phyloP scores from a whole-genome alignment of 2,888 invertebrate genomes.

The Nomada ruficornis region DNA sequence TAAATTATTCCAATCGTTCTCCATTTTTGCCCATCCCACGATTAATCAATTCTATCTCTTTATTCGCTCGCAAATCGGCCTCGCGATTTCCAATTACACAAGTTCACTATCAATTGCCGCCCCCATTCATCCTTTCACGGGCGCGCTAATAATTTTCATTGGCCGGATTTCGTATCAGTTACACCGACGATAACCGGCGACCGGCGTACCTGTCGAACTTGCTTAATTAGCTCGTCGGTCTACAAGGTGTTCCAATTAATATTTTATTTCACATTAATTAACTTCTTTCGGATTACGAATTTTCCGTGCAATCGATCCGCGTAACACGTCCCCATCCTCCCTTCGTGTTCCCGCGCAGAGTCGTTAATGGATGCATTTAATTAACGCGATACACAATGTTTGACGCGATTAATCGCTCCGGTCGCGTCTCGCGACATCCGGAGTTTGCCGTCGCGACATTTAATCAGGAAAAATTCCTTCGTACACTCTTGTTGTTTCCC shows the following conservation, averaged over 20 bases:
- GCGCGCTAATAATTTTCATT: conserved; percentile 34
- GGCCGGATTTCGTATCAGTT: background rate
- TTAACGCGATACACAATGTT: conserved; percentile 20
- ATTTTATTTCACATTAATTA: conserved; percentile 24
- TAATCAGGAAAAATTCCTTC: conserved; percentile 22
- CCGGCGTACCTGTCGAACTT: background rate
- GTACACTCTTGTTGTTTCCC: too few species aligned
- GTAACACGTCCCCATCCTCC: background rate
- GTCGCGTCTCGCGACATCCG: background rate
- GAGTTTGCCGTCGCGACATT: background rate
- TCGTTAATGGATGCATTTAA: conserved; percentile 17
- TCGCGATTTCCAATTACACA: conserved; percentile 20
- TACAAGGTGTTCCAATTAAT: conserved; percentile 12
- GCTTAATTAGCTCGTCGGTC: conserved; percentile 23
- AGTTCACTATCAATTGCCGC: background rate
- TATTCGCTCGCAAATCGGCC: background rate
- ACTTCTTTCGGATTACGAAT: conserved; percentile 11
- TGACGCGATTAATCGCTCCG: conserved; percentile 26
- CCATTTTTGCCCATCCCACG: too few species aligned
- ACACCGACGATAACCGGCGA: background rate
- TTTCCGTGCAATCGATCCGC: background rate
- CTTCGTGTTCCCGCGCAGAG: background rate
- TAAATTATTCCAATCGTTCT: too few species aligned
- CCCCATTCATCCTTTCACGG: background rate
- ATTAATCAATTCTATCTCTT: background rate